phyloP scores from a whole-genome alignment of 2,888 invertebrate species.

The Hemaris fuciformis region DNA sequence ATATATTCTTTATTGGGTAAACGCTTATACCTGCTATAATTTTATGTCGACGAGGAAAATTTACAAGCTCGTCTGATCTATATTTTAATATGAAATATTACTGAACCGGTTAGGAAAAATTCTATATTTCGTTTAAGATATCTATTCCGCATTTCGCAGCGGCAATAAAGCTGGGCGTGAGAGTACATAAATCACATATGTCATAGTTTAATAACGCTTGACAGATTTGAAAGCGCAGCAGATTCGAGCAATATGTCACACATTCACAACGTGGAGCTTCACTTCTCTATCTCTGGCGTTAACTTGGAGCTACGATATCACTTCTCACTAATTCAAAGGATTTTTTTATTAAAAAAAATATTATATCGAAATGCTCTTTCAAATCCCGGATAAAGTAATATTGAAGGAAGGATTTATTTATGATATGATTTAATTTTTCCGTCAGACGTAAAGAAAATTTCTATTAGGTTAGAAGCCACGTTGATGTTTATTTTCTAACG shows the following conservation, averaged over 20 bases:
- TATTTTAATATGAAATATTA: background rate
- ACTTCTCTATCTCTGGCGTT: slow-evolving; percentile 39
- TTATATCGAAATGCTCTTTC: background rate
- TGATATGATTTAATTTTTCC: background rate
- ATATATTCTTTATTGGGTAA: background rate
- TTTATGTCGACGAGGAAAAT: background rate
- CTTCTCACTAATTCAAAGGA: background rate
- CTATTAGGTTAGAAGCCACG: too few species aligned
- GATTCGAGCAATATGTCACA: slow-evolving; percentile 66
- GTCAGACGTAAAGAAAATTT: too few species aligned
- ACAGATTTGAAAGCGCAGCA: slow-evolving; percentile 70
- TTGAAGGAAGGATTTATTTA: background rate
- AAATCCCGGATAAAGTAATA: background rate
- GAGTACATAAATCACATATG: slow-evolving; percentile 55
- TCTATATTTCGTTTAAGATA: slow-evolving; percentile 1
- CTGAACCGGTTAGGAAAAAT: background rate
- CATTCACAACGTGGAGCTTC: slow-evolving; percentile 36
- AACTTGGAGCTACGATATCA: slow-evolving; percentile 16
- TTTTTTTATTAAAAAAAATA: background rate
- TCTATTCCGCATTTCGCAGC: slow-evolving; percentile 10
- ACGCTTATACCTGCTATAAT: background rate
- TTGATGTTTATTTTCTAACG: too few species aligned
- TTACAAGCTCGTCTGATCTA: background rate
- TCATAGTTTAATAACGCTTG: slow-evolving; percentile 67
- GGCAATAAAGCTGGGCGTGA: slow-evolving; percentile 26